These are phyloP conservation scores for Cotesia vestalis DNA, from an alignment of 1,140 invertebrate species.

Conservation along the genomic window DNA sequence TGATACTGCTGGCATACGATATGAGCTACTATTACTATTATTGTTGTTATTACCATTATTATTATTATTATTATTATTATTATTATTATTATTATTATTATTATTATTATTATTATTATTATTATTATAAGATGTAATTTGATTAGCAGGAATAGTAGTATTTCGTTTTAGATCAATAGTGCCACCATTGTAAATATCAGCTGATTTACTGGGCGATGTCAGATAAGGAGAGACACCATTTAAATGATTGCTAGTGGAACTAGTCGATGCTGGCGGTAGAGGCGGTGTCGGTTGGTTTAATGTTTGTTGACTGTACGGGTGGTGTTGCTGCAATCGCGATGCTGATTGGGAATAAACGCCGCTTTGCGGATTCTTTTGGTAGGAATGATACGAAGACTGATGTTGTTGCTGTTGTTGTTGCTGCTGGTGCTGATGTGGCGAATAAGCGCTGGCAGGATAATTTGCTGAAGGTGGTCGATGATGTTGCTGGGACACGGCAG, in stretches of 20 bases:
- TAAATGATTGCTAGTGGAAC: slow-evolving; percentile 15
- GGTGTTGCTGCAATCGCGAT: slow-evolving; percentile 26
- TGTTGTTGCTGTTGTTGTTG: slow-evolving; percentile 34
- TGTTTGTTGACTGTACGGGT: slow-evolving; percentile 19
- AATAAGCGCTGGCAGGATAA: slow-evolving; percentile 51
- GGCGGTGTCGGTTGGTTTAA: slow-evolving; percentile 28
- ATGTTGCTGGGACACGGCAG: slow-evolving; percentile 52
- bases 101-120: too few species aligned
- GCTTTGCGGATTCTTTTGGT: slow-evolving; percentile 50
- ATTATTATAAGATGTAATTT: slow-evolving; percentile 34
- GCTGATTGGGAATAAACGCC: slow-evolving; percentile 43
- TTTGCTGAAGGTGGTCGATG: slow-evolving; percentile 40
- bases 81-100: slow-evolving; percentile 10
- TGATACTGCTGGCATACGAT: slow-evolving; percentile 35
- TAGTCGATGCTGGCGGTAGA: slow-evolving; percentile 24
- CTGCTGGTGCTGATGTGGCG: slow-evolving; percentile 23
- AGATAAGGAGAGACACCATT: slow-evolving; percentile 38
- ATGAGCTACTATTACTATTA: slow-evolving; percentile 18
- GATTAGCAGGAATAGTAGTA: slow-evolving; percentile 24
- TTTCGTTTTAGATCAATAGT: slow-evolving; percentile 47
- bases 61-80: too few species aligned
- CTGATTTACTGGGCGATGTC: slow-evolving; percentile 42
- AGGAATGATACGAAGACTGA: slow-evolving; percentile 61
- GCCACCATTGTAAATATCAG: slow-evolving; percentile 50
- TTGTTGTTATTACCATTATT: slow-evolving; percentile 14